phyloP scores from a whole-genome alignment of 53 echinoderm and acorn worm genomes.

The Apostichopus leukothele region DNA sequence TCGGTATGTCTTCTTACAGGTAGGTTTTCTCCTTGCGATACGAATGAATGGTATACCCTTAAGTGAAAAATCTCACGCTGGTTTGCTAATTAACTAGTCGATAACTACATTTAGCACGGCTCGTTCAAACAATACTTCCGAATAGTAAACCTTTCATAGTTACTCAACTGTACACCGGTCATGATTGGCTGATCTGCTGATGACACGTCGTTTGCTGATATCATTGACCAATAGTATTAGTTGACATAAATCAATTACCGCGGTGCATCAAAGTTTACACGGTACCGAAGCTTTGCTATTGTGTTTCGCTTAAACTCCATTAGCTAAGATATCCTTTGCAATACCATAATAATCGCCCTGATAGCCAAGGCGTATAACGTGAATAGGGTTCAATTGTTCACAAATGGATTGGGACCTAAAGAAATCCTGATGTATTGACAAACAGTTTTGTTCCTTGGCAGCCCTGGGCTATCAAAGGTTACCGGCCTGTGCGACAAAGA shows the following conservation, averaged over 20 bases:
- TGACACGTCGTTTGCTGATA: neutral
- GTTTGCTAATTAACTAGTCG: conserved; percentile 22
- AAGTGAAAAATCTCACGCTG: neutral
- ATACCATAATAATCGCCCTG: neutral
- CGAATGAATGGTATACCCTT: too few species aligned
- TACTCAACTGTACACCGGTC: conserved; percentile 9
- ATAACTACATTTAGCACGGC: neutral
- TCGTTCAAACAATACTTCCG: neutral
- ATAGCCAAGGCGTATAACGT: neutral
- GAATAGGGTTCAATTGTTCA: neutral
- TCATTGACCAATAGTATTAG: conserved; percentile 28
- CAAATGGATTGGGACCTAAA: neutral
- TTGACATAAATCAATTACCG: conserved; percentile 36
- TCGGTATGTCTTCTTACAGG: too few species aligned
- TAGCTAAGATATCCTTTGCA: conserved; percentile 7
- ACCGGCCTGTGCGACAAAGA: neutral
- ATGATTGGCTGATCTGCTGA: neutral
- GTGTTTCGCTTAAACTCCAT: conserved; percentile 36
- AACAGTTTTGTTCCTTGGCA: conserved; percentile 17
- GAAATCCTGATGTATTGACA: conserved; percentile 3
- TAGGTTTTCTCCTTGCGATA: too few species aligned
- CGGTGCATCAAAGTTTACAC: conserved; percentile 36
- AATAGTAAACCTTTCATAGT: too few species aligned
- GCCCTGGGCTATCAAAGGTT: conserved; percentile 31
- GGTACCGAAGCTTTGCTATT: neutral